Evolutionary conservation across 1,140 invertebrate species (phyloP).

Genomic region (Archivesica marissinica): DNA sequence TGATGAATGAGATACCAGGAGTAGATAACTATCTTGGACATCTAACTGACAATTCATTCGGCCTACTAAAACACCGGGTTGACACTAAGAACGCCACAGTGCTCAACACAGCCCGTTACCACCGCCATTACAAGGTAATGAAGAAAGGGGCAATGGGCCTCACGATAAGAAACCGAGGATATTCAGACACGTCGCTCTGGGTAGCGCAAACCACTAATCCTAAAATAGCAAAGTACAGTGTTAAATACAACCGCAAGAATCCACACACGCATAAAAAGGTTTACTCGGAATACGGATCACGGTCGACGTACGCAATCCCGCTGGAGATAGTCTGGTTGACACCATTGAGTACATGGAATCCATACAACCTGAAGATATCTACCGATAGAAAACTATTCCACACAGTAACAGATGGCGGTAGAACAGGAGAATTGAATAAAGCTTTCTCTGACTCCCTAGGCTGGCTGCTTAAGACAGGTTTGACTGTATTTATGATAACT

Average conservation of each 20-base stretch:
- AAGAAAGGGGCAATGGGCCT: slow-evolving; percentile 68
- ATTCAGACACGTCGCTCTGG: slow-evolving; percentile 72
- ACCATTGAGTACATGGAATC: slow-evolving; percentile 76
- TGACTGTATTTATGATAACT: too few species aligned
- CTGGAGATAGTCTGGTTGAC: slow-evolving; percentile 78
- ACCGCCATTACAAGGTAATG: slow-evolving; percentile 69
- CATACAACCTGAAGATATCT: slow-evolving; percentile 67
- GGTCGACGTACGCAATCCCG: slow-evolving; percentile 75
- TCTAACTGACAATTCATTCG: slow-evolving; percentile 69
- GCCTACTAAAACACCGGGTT: slow-evolving; percentile 46
- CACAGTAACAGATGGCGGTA: slow-evolving; percentile 15
- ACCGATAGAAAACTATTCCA: background rate
- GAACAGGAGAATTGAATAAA: slow-evolving; percentile 62
- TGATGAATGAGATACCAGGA: slow-evolving; percentile 79
- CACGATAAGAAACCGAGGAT: slow-evolving; percentile 64
- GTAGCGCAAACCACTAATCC: slow-evolving; percentile 72
- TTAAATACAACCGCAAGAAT: slow-evolving; percentile 32
- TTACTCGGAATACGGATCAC: slow-evolving; percentile 39
- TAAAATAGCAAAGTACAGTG: slow-evolving; percentile 58
- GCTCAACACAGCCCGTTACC: slow-evolving; percentile 75
- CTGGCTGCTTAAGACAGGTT: too few species aligned
- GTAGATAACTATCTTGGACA: slow-evolving; percentile 76
- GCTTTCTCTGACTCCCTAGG: too few species aligned
- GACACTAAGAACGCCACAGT: slow-evolving; percentile 33
- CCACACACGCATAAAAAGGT: slow-evolving; percentile 26